Evolutionary conservation across 2,888 invertebrate species (phyloP).

Genomic region (Diarsia rubi): DNA sequence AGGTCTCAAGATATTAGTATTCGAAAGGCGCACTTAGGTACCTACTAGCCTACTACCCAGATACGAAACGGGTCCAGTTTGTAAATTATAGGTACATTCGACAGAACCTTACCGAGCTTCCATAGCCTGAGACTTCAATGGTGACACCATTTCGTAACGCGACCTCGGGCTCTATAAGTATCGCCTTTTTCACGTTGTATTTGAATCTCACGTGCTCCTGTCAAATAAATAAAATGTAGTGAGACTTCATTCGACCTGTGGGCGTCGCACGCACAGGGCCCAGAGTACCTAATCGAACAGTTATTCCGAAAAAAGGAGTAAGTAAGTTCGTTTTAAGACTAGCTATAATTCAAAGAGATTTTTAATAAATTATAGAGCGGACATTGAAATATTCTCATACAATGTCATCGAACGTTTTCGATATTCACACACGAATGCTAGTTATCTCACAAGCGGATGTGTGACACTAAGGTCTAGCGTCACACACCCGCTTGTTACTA

Average conservation of each 20-base stretch:
- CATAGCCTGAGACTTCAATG: conserved; percentile 79
- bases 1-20: background rate
- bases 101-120: conserved; percentile 71
- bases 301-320: background rate
- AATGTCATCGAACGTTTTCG: too few species aligned
- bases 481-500: too few species aligned
- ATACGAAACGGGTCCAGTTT: background rate
- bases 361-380: too few species aligned
- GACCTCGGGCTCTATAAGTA: conserved; percentile 73
- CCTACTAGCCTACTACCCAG: background rate
- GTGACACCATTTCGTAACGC: conserved; percentile 66
- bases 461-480: too few species aligned
- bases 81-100: background rate
- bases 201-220: conserved; percentile 76
- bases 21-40: too few species aligned
- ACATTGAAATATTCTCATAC: too few species aligned
- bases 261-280: background rate
- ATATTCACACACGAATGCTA: too few species aligned
- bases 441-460: too few species aligned
- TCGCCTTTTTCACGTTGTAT: conserved; percentile 72
- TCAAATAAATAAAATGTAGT: conserved; percentile 10
- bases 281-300: background rate
- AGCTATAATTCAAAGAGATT: background rate
- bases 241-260: background rate
- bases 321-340: background rate